Base-by-base conservation (phyloP, 2,888 invertebrate species). In the Caenorhabditis sinica region DNA sequence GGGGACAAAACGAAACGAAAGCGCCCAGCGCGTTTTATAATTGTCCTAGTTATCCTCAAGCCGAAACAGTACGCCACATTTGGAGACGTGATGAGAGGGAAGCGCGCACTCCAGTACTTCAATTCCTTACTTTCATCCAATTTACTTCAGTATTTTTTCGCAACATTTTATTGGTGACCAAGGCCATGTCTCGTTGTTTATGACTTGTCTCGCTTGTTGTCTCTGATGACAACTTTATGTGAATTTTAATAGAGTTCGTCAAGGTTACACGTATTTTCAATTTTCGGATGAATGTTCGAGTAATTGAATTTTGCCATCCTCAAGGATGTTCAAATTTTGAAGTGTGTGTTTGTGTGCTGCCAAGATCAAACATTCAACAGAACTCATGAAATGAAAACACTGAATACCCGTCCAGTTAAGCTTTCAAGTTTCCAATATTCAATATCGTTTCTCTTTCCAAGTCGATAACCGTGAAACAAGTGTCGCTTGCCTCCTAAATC, bases 21-120 rank as follows among this genome's bases (percentile, higher is more conserved):
- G 77, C 65, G 28, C 40, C 40, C 13, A n/a, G n/a, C 40, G 36
- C 65, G 72, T 66, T 72, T 72, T 80, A 80, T 80, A 72, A 72
- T 80, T 72, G 80, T 80, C 80, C 80, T 80, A 80, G 80, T 80
- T 80, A 80, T 80, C 66, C 58, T 45, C 56, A 68, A 60, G 53
- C 68, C 71, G 63, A 79, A 79, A 66, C 80, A 80, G 65, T 80
- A 65, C 68, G 40, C 43, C 45, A 72, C 25, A 80, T 51, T 68
- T 61, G 69, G 69, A 80, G 71, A 80, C 65, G 23, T 17, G 15
- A 13, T 30, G 40, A 61, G 30, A 40, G 30, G 23, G 49, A 40
- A 74, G 3, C 30, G 36, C 49, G 33, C 61, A 74, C 63, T 53
- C n/a, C 49, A 45, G 43, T 40, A 51, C 43, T 65, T 74, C 63